These are phyloP conservation scores for Caenorhabditis panamensis DNA, from an alignment of 2,888 invertebrate genomes.

Conservation along the genomic window DNA sequence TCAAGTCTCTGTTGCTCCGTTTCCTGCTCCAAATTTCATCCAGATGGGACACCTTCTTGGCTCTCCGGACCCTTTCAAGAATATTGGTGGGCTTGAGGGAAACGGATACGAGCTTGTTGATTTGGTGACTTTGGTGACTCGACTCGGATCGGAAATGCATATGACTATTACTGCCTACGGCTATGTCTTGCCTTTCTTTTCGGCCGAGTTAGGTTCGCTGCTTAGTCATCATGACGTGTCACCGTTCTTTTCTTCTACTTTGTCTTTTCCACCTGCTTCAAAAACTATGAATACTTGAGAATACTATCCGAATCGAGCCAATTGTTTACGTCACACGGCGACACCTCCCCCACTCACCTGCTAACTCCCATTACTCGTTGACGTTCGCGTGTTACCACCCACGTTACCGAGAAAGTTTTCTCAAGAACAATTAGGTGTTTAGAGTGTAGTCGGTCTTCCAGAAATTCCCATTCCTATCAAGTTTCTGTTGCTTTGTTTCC, in stretches of 20 bases:
- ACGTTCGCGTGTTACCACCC: slow-evolving; percentile 4
- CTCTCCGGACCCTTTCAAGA: slow-evolving; percentile 31
- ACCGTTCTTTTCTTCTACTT: slow-evolving; percentile 1
- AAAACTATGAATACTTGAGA: no score
- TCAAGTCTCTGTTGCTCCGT: slow-evolving; percentile 24
- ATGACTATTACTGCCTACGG: slow-evolving; percentile 27
- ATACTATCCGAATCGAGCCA: not conserved
- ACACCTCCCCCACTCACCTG: not conserved
- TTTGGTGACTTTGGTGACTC: slow-evolving; percentile 22
- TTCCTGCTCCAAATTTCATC: slow-evolving; percentile 24
- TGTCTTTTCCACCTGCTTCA: no score
- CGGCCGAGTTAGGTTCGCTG: not conserved
- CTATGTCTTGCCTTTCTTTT: slow-evolving; percentile 14
- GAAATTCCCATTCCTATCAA: slow-evolving; percentile 55
- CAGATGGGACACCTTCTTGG: slow-evolving; percentile 39
- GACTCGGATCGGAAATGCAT: slow-evolving; percentile 47
- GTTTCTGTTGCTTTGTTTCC: slow-evolving; percentile 34
- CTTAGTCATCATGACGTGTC: slow-evolving; percentile 5
- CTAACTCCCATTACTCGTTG: not conserved
- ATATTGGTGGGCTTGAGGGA: slow-evolving; percentile 25
- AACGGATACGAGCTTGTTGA: slow-evolving; percentile 28
- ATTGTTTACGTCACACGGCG: slow-evolving; percentile 3
- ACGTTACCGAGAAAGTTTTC: not conserved
- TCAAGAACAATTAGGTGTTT: slow-evolving; percentile 12
- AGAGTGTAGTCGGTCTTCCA: not conserved